Base-by-base conservation (phyloP, 1,140 invertebrate species). In the Coenobita brevimanus region DNA sequence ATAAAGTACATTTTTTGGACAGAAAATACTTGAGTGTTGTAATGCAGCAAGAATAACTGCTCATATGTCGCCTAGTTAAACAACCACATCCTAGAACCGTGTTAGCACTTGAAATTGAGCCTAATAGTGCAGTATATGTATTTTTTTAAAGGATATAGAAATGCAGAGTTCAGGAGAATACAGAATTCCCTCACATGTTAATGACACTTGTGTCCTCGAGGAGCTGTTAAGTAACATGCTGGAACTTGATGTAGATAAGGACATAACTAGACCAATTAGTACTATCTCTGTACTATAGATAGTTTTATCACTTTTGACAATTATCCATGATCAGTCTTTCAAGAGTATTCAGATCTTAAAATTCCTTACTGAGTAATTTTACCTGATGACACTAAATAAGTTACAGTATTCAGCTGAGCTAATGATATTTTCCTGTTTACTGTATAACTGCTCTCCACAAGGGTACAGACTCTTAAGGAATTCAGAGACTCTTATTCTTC, bases 361-460 rank as follows among this genome's bases (percentile, higher is more conserved):
- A 43, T 10, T 10, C 10, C 10, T 75, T 3, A 38, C 24, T 79
- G 76, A 79, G 38, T 30, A 80, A 15, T 3, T 54, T n/a, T 57
- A 60, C 3, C 62, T 60, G 62, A 80, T 80, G 78, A 80, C 78
- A 13, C 30, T 60, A 60, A 80, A 57, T 4, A 79, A 30, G 50
- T 41, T 79, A 27, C 43, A 79, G 36, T 57, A 79, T 43, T 60
- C 78, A 80, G 10, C 78, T 30, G 46, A 80, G 24, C 30, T 79
- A 13, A 17, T 82, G 43, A 27, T 67, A 82, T 36, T 73, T 75
- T 84, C 50, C 10, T 46, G 43, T 71, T 30, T 84, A 1, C 73
- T 83, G 15, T 75, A 84, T 50, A 84, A 43, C 41, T 6, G 33
- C 64, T 73, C 82, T 73, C 69, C 43, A 30, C 64, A 43, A 54